These are phyloP conservation scores for Gnathochromis pfefferi DNA, from an alignment of 2,113 vertebrate species.

Conservation along the genomic window DNA sequence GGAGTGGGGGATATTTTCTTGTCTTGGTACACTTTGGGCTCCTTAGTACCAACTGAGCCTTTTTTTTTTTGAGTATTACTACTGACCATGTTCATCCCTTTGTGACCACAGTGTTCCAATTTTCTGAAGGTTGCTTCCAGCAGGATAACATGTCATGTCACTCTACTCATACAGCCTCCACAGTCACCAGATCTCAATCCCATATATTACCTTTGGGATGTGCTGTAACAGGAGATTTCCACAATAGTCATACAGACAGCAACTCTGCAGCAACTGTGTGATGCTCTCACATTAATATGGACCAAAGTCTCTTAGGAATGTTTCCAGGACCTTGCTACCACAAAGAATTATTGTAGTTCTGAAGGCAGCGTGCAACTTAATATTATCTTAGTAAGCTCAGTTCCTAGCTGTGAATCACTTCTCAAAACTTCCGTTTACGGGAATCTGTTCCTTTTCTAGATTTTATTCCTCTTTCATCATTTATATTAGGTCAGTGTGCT, in stretches of 20 bases:
- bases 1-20: not conserved
- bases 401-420: not conserved
- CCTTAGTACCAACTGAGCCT: not conserved
- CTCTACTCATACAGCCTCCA: not conserved
- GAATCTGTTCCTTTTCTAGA: not conserved
- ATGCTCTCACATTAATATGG: not conserved
- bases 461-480: not conserved
- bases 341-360: not conserved
- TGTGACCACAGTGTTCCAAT: not conserved
- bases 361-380: not conserved
- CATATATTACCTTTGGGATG: not conserved
- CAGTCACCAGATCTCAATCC: not conserved
- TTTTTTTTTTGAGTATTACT: not conserved
- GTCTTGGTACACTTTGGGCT: not conserved
- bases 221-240: not conserved
- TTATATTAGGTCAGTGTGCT: not conserved
- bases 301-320: not conserved
- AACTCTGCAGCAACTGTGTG: not conserved
- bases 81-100: not conserved
- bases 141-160: not conserved
- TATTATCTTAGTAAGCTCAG: not conserved
- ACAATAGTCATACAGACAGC: not conserved
- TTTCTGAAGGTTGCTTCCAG: not conserved
- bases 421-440: not conserved
- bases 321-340: not conserved